phyloP scores from a whole-genome alignment of 2,888 invertebrate genomes.

The Omphaloscelis lunosa region DNA sequence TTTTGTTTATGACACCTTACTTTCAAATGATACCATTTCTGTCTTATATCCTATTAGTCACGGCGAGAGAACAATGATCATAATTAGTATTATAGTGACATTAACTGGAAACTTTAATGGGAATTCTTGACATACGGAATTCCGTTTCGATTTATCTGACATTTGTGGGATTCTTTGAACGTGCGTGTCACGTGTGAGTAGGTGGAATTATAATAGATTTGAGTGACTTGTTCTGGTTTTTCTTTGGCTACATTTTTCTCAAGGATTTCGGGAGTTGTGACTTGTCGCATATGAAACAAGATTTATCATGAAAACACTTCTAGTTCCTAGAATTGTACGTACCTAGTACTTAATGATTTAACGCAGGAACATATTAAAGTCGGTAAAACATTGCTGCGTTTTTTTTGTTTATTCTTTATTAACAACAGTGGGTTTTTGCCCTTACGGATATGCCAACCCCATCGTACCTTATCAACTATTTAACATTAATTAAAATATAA shows the following conservation, averaged over 20 bases:
- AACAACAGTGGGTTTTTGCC: too few relatives aligned
- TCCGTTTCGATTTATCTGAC: slow-evolving; percentile 50
- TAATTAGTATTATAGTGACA: slow-evolving; percentile 25
- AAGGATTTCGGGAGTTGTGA: slow-evolving; percentile 27
- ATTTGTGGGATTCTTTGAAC: slow-evolving; percentile 44
- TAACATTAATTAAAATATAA: too few relatives aligned
- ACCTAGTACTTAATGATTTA: not conserved
- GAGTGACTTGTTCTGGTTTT: slow-evolving; percentile 26
- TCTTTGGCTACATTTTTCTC: slow-evolving; percentile 20
- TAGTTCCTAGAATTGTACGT: slow-evolving; percentile 7
- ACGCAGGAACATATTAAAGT: not conserved
- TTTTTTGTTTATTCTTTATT: too few relatives aligned
- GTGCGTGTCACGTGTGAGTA: slow-evolving; percentile 13
- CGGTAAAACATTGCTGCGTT: too few relatives aligned
- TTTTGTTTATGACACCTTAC: slow-evolving; percentile 50
- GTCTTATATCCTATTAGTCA: slow-evolving; percentile 30
- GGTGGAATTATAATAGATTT: not conserved
- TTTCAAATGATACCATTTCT: slow-evolving; percentile 55
- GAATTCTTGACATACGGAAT: slow-evolving; percentile 43
- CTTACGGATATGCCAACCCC: too few relatives aligned
- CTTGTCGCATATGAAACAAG: not conserved
- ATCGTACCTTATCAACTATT: too few relatives aligned
- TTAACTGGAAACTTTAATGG: slow-evolving; percentile 30
- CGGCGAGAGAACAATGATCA: not conserved
- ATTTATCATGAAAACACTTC: slow-evolving; percentile 1